These are phyloP conservation scores for Paradisaea rubra DNA, from an alignment of 2,113 vertebrate genomes.

Conservation along the genomic window DNA sequence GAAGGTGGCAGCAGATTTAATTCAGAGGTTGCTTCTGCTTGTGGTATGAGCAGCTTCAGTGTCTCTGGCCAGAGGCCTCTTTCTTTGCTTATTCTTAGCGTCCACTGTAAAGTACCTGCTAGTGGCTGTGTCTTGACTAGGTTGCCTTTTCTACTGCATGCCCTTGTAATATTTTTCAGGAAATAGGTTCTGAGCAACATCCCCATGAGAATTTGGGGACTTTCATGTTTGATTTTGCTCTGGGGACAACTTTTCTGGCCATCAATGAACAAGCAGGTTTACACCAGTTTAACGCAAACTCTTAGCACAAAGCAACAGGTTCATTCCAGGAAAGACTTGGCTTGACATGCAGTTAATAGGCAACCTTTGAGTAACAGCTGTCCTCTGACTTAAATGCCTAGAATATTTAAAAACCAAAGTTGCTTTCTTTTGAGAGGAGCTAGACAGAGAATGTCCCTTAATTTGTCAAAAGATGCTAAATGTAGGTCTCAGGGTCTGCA, in stretches of 20 bases:
- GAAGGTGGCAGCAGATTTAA: not conserved
- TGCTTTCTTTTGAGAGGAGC: not conserved
- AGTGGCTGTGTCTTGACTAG: not conserved
- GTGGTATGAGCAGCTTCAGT: rapidly evolving
- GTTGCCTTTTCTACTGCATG: not conserved
- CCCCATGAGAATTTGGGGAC: not conserved
- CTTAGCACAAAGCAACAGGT: not conserved
- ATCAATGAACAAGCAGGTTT: not conserved
- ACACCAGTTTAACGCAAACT: not conserved
- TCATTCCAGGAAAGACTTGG: not conserved
- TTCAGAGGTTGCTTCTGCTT: not conserved
- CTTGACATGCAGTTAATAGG: not conserved
- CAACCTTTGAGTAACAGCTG: not conserved
- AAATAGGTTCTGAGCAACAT: not conserved
- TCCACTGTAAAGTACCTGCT: not conserved
- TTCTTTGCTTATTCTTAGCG: not conserved
- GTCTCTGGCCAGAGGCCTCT: not conserved
- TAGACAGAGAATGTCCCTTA: not conserved
- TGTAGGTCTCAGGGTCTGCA: not conserved
- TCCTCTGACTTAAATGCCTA: not conserved
- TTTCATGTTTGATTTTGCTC: not conserved
- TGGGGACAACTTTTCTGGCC: not conserved
- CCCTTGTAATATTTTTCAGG: not conserved
- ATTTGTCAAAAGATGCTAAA: not conserved
- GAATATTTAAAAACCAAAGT: not conserved